Evolutionary conservation across 2,797 vertebrate species (phyloP).

Genomic region (Sebastes dallii): DNA sequence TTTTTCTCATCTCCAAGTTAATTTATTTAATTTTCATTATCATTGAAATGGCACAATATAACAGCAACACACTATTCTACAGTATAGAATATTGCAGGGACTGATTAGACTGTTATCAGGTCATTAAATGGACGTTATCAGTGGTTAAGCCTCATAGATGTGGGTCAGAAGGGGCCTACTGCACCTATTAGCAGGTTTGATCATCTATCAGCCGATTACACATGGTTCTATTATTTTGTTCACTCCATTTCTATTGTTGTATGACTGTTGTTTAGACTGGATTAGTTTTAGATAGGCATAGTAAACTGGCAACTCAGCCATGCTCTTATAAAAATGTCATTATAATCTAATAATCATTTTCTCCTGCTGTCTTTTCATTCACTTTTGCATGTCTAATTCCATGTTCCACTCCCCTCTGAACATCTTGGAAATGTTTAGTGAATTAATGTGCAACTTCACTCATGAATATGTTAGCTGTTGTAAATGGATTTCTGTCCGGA

Average conservation of each 20-base stretch:
- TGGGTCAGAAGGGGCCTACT: too few relatives aligned
- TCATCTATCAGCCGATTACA: too few relatives aligned
- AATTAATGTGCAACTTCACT: not conserved
- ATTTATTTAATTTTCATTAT: not conserved
- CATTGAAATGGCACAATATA: not conserved
- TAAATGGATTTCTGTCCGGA: slow-evolving; percentile 16
- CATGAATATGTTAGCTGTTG: not conserved
- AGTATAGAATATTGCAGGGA: not conserved
- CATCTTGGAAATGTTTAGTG: not conserved
- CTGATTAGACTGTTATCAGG: too few relatives aligned
- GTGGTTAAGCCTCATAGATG: fast-evolving
- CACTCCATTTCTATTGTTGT: not conserved
- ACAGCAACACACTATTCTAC: not conserved
- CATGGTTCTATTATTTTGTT: not conserved
- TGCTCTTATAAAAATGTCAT: not conserved
- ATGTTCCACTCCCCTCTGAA: not conserved
- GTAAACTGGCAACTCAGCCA: not conserved
- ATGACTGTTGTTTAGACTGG: not conserved
- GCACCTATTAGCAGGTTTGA: too few relatives aligned
- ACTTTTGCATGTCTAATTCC: not conserved
- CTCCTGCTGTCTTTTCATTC: not conserved
- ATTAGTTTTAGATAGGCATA: not conserved
- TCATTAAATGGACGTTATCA: too few relatives aligned
- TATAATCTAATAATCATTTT: not conserved
- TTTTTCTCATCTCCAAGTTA: not conserved